Evolutionary conservation across 2,113 vertebrate species (phyloP).

Genomic region (Antigone vipio): DNA sequence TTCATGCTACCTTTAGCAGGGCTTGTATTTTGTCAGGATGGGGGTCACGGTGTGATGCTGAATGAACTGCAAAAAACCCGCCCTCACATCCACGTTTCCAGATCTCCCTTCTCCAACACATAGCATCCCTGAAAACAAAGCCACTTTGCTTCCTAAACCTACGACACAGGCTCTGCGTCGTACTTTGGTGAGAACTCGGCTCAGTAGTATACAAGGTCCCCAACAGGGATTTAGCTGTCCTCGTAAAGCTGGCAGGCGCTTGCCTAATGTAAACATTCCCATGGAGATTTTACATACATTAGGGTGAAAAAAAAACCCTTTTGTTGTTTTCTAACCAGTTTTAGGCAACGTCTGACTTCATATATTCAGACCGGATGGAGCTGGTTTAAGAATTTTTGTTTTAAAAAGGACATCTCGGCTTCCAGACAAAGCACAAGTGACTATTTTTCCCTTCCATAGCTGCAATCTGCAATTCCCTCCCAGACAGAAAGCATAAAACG

Average conservation of each 20-base stretch:
- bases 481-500: neutral
- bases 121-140: neutral
- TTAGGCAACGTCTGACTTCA: neutral
- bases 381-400: neutral
- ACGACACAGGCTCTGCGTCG: neutral
- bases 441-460: neutral
- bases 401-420: neutral
- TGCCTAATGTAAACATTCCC: neutral
- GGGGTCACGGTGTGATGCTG: neutral
- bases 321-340: neutral
- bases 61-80: neutral
- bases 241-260: neutral
- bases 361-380: rapidly evolving
- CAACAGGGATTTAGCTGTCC: neutral
- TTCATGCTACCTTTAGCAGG: rapidly evolving
- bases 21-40: neutral
- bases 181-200: neutral
- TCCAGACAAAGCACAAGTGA: neutral
- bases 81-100: rapidly evolving
- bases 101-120: neutral
- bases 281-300: neutral
- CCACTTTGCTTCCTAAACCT: neutral
- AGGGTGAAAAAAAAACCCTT: neutral
- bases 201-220: neutral
- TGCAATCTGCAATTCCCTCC: neutral